Evolutionary conservation across 2,113 vertebrate species (phyloP), one percentile per base, ranked within the genome.

Genomic region (Mesembrinibis cayennensis): DNA sequence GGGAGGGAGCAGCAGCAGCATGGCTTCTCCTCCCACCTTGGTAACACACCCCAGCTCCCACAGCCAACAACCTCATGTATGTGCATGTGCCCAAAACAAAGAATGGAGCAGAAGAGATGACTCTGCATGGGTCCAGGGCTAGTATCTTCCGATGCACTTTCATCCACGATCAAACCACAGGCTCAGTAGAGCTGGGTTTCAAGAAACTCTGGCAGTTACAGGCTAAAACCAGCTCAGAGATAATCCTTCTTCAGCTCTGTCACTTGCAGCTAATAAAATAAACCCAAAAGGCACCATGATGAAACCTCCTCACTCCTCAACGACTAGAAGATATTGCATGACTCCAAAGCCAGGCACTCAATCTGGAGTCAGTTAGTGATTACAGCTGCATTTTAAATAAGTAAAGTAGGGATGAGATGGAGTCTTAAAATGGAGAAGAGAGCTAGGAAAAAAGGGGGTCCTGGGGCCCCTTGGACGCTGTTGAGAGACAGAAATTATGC

Each of bases 141-240:
- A 96, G 96, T 97, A 97, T 97, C 95, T 97, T 96, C 97, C 94
- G 92, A 96, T 97, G 96, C 92, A 36, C 76, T 90, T 69, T 72
- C 91, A 94, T 55, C 76, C 92, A 81, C 2, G 11, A 80, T 59
- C 71, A 92, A 82, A 89, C 88, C 78, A 71, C 76, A 49, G 58
- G 71, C 92, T 92, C 91, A 16, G 78, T 0, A 93, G 67, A 88
- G 79, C 76, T 42, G 72, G 69, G 88, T 58, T 92, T 90, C 2
- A 12, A 69, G 76, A 96, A 49, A 87, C 40, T 88, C 90, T 84
- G 73, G 80, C 56, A 84, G 42, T 34, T 82, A 81, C 71, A 83
- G 50, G 82, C 84, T 96, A 82, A 95, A 91, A 88, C 32, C 89
- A 95, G 92, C 82, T 93, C 11, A 5, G 59, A 84, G 79, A 45